These are phyloP conservation scores for Helicoverpa zea DNA, from an alignment of 1,140 invertebrate species.

Conservation along the genomic window DNA sequence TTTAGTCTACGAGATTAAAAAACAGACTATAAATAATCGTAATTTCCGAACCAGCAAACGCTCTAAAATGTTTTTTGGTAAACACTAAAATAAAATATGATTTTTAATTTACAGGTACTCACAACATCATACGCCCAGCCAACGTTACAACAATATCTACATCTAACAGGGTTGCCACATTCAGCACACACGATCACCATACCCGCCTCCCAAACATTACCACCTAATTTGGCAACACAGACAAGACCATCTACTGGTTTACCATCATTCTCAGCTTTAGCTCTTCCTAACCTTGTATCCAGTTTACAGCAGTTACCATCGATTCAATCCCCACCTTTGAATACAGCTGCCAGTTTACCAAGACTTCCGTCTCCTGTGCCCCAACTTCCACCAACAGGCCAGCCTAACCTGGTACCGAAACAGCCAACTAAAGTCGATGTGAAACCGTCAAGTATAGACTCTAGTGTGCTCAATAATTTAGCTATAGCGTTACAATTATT, in stretches of 20 bases:
- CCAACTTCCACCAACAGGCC: background rate
- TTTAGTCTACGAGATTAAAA: no score
- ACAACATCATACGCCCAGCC: constrained; percentile 28
- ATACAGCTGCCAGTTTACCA: background rate
- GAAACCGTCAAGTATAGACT: constrained; percentile 56
- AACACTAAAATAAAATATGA: no score
- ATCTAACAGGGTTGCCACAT: constrained; percentile 33
- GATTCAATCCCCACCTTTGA: background rate
- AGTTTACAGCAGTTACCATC: background rate
- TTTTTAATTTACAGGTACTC: constrained; percentile 25
- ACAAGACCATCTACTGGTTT: background rate
- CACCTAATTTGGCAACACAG: constrained; percentile 1
- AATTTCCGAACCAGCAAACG: no score
- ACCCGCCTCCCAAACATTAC: background rate
- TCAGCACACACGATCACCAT: background rate
- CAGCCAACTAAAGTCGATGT: background rate
- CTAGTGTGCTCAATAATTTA: constrained; percentile 75
- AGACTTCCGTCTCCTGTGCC: background rate
- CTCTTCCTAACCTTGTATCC: constrained; percentile 14
- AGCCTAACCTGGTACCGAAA: background rate
- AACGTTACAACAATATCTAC: constrained; percentile 42
- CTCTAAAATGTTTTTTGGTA: no score
- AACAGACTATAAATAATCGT: no score
- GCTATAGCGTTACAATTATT: constrained; percentile 76
- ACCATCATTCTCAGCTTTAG: constrained; percentile 5